Base-by-base conservation (phyloP, 2,888 invertebrate species). In the Leptura quadrifasciata region DNA sequence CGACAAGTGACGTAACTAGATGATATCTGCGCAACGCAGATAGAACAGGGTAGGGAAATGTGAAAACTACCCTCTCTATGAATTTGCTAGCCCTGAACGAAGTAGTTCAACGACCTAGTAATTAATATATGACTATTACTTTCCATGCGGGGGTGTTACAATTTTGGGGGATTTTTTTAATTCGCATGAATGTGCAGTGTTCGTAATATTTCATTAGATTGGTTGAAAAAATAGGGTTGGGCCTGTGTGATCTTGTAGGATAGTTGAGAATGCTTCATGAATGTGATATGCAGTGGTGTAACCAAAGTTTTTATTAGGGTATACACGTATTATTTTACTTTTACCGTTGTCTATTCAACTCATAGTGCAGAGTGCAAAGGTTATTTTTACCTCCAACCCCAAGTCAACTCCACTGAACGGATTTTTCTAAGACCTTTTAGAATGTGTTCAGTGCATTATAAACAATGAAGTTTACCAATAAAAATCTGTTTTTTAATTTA, bases 81-180 rank as follows among this genome's bases (percentile, higher is more conserved):
- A 21, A 24, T 15, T n/a, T 65, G 65, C 35, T 54, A 20, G 10
- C 27, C 52, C 39, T 27, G 68, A 17, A 57, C 47, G 21, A 55
- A 31, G 24, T 39, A 21, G 71, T 71, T 71, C 71, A 71, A 71
- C 52, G 71, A 71, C 71, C 71, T 61, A 61, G 24, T 39, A 71
- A 71, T 61, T 71, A 71, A 71, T 71, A 61, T 71, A 61, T 71
- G 71, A 47, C 47, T 69, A 58, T 69, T n/a, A n/a, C n/a, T n/a
- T 71, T 47, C 27, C 18, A 61, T 60, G n/a, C n/a, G 71, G 69
- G 52, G 65, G 65, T 65, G 65, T 65, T 52, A 47, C 15, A 52
- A 1, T 52, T 65, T 21, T 65, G 24, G 65, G 71, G 61, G 61
- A 70, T 70, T 71, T 71, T n/a, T 71, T 61, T 61, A 39, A 60